Conservation (phyloP, 2,113 vertebrate species). For the Climacteris rufus region DNA sequence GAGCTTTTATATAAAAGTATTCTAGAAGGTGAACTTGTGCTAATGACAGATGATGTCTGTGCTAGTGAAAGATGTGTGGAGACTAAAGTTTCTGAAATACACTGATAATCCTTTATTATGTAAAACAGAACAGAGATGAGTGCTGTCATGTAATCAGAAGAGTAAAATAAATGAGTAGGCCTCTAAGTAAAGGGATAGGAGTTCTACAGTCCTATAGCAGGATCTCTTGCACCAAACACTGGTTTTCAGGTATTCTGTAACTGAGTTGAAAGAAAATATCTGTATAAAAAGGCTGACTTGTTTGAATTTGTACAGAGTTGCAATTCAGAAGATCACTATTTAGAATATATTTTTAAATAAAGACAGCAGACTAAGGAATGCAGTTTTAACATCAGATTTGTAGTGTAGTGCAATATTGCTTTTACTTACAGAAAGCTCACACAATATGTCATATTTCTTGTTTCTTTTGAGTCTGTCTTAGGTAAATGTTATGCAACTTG, state of each 20-base stretch:
- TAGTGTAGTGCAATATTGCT: not conserved
- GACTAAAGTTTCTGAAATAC: not conserved
- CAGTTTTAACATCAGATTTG: not conserved
- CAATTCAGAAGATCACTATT: not conserved
- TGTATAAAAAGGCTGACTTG: not conserved
- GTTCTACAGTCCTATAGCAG: not conserved
- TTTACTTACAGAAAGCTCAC: not conserved
- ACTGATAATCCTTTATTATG: not conserved
- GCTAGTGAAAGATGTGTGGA: not conserved
- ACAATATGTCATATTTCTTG: not conserved
- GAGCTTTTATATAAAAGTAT: not conserved
- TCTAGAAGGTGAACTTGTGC: not conserved
- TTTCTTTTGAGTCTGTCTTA: not conserved
- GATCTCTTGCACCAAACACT: not conserved
- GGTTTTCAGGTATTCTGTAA: not conserved
- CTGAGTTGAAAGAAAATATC: not conserved
- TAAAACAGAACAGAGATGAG: not conserved
- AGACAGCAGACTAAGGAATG: not conserved
- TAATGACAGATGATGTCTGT: not conserved
- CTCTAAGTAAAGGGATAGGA: not conserved
- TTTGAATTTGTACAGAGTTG: not conserved
- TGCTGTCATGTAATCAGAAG: not conserved
- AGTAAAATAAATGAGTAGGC: not conserved
- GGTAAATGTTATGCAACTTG: not conserved
- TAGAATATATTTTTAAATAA: not conserved